A percentile compares a stretch with the other conserved stretches of the same genome.
Conservation (phyloP, 2,797 vertebrate species). For the Diceros bicornis region DNA sequence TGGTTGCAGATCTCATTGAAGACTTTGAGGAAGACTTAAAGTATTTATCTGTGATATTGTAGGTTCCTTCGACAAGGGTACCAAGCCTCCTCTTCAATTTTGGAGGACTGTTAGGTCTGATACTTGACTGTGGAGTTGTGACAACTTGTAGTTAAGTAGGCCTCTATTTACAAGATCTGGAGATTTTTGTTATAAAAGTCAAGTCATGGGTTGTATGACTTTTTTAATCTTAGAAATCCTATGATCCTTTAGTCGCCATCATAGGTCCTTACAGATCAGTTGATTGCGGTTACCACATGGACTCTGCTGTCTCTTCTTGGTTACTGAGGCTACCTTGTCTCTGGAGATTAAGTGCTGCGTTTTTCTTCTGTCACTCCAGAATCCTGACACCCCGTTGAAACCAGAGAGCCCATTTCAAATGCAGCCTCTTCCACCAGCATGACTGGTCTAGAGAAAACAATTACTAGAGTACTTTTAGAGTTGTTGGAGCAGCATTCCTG, state of each 20-base stretch:
- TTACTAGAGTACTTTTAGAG: neutral
- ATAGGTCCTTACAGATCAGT: neutral
- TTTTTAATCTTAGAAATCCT: neutral
- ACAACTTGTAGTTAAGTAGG: neutral
- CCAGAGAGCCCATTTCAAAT: neutral
- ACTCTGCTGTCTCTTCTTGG: neutral
- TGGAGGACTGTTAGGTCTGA: neutral
- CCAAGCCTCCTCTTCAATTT: neutral
- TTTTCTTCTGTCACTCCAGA: neutral
- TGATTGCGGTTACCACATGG: neutral
- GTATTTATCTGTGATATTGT: neutral
- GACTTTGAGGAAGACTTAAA: neutral
- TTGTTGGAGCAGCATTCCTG: neutral
- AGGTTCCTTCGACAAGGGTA: neutral
- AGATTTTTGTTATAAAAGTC: neutral
- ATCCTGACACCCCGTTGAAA: neutral
- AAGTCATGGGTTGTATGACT: neutral
- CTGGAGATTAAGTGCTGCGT: neutral
- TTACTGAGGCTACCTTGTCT: neutral
- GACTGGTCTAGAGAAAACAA: neutral
- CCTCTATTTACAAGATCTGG: neutral
- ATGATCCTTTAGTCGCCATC: accelerated
- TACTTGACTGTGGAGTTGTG: neutral
- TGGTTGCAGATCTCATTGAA: neutral
- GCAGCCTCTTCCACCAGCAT: neutral